Percentiles rank a stretch among this genome's conserved stretches.
phyloP scores from a whole-genome alignment of 2,888 invertebrate species.

The Octonoba sinensis region DNA sequence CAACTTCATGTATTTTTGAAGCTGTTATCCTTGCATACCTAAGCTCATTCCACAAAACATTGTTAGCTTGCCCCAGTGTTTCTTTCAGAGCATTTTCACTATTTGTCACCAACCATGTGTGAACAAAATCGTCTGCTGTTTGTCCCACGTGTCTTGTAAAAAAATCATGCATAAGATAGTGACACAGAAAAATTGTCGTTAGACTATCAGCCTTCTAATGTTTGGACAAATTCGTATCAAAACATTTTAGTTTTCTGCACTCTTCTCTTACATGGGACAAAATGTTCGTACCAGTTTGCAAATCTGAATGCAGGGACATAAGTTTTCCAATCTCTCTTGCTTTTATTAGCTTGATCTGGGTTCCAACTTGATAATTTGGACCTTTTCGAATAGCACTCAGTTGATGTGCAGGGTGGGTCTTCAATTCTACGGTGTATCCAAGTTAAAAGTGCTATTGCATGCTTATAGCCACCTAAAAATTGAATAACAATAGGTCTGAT shows the following conservation, averaged over 20 bases:
- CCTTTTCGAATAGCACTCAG: constrained; percentile 4
- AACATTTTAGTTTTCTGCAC: too few species aligned
- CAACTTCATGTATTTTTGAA: neutral
- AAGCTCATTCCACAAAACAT: neutral
- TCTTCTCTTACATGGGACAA: too few species aligned
- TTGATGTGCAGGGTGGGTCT: constrained; percentile 4
- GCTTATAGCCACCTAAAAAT: constrained; percentile 21
- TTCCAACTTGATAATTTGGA: neutral
- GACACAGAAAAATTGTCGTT: too few species aligned
- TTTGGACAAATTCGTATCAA: too few species aligned
- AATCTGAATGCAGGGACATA: too few species aligned
- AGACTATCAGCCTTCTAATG: too few species aligned
- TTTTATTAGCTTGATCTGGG: neutral
- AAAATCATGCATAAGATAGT: neutral
- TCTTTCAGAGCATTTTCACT: neutral
- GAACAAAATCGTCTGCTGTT: neutral
- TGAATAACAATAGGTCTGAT: too few species aligned
- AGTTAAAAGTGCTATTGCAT: constrained; percentile 4
- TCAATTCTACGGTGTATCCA: constrained; percentile 1
- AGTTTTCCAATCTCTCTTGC: neutral
- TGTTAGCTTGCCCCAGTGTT: constrained; percentile 2
- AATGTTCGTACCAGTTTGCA: too few species aligned
- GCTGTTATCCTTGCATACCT: constrained; percentile 6
- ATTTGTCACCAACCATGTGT: neutral
- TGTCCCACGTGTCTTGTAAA: neutral